Evolutionary conservation across 2,113 vertebrate genomes (phyloP), one percentile per base, ranked within the genome.

Genomic region (Atlantisia rogersi): DNA sequence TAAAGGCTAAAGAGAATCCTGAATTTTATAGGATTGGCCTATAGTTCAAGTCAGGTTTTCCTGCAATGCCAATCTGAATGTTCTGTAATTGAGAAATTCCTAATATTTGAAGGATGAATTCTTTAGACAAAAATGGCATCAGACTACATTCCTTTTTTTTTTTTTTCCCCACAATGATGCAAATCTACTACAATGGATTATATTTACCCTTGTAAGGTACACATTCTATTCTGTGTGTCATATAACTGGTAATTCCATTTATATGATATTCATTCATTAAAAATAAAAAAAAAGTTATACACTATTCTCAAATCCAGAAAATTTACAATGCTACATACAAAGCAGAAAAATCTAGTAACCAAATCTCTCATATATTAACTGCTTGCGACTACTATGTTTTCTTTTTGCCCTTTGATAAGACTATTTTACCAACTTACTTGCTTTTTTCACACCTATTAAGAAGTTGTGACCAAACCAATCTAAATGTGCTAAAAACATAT

Each of bases 371-470:
- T 78, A 17, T 25, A 60, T 42, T 46, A 59, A 48, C 77, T 75
- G 13, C 12, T 79, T 82, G 69, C 9, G 39, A 59, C 50, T 70
- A 35, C 10, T 48, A 19, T 42, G 17, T 60, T 79, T 86, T 55
- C 37, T 79, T 78, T 82, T 82, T 65, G 18, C 13, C 26, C 39
- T 82, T 70, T 86, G 28, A 26, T 70, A 65, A 74, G 39, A 29
- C 55, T 69, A 26, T 40, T 94, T 86, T 79, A 70, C 10, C 28
- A 82, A 86, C 20, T 79, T 89, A 69, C 35, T 92, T 79, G 9
- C 7, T 82, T 84, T 90, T 86, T 89, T 89, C 88, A 59, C 88
- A 70, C 56, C 44, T 89, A 79, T 86, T 94, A 89, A 65, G 77
- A 89, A 94, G 62, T 35, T 89, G 77, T 60, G 77, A 95, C 39